Evolutionary conservation across 1,140 invertebrate species (phyloP), one percentile per base, ranked within the genome.

Genomic region (Agrilus planipennis): DNA sequence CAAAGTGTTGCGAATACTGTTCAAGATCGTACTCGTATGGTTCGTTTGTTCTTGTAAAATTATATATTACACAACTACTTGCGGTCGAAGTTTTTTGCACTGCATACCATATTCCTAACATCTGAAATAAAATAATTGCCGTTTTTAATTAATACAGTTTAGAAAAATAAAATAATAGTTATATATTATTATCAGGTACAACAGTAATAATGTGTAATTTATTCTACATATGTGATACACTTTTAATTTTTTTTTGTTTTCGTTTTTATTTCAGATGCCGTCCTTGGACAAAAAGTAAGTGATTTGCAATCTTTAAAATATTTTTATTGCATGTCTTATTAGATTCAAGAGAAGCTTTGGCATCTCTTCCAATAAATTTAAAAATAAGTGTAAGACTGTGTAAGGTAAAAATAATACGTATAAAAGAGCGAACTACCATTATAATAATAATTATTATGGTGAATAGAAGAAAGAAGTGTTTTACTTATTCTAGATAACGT

Each of bases 41-140:
- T 50, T 83, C 79, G 2, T 76, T 69, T 0, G 72, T 73, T 37
- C 65, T 66, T 0, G 76, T 80, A 54, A 84, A 84, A 56, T 87
- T 86, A 55, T 88, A 84, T 2, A 74, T 75, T 44, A 88, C 73
- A 56, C 85, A 89, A 45, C 75, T 71, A 23, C 81, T 85, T 0
- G 76, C 77, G 0, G 85, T 87, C 5, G 81, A 81, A 2, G 84
- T 86, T 62, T 87, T 88, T 59, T 87, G 79, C 12, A 88, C 76
- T 0, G 83, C 85, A 57, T 81, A 83, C 85, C 84, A 88, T 12
- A 79, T 53, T 0, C 84, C 84, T 27, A 87, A 58, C 59, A 87
- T 74, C 82, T 87, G 60, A 12, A 64, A 56, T 46, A 52, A 47
- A 46, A 41, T 12, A n/a, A n/a, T n/a, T n/a, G n/a, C n/a, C n/a